Base-by-base conservation (phyloP, 2,888 invertebrate genomes). In the Ramazzottius varieornatus region DNA sequence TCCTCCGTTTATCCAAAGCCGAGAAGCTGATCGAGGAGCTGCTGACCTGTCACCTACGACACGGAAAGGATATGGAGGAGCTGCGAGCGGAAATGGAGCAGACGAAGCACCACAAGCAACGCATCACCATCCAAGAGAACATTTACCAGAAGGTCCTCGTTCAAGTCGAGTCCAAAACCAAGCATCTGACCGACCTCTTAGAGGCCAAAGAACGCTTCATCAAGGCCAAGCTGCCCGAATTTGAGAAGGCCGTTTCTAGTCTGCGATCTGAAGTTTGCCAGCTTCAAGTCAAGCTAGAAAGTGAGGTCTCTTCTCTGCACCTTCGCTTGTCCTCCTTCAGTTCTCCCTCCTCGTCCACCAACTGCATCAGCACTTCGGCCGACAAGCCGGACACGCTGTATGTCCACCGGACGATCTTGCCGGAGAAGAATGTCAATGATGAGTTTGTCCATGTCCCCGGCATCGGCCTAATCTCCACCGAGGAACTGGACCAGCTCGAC, bases 361-460 rank as follows among this genome's bases (percentile, higher is more conserved):
- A 54, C n/a, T 54, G 54, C 29, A 4, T 54, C 16, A 29, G 16
- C 20, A 54, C n/a, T 29, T 24, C n/a, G n/a, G 29, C 4, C 20
- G 24, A 29, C 54, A 54, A 54, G 54, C 54, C 54, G 54, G 54
- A 54, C 4, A 54, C 54, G 20, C 54, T 54, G 54, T 54, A 54
- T 24, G 54, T 54, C 4, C 54, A 54, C 29, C 54, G 54, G n/a
- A 54, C 54, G 20, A 54, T 54, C 24, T 29, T 54, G 29, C 54
- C 54, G n/a, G 54, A 54, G 29, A 54, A 54, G 54, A 54, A 54
- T 29, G 54, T 54, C 20, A 54, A 54, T 24, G 54, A 54, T 54
- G 54, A 54, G 54, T 54, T 54, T 54, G 54, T 54, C 54, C 54
- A 54, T 54, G 54, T 54, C 54, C 54, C 54, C 20, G 54, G 54